These are phyloP conservation scores for Falcunculus frontatus DNA, from an alignment of 2,113 vertebrate genomes.

Conservation along the genomic window DNA sequence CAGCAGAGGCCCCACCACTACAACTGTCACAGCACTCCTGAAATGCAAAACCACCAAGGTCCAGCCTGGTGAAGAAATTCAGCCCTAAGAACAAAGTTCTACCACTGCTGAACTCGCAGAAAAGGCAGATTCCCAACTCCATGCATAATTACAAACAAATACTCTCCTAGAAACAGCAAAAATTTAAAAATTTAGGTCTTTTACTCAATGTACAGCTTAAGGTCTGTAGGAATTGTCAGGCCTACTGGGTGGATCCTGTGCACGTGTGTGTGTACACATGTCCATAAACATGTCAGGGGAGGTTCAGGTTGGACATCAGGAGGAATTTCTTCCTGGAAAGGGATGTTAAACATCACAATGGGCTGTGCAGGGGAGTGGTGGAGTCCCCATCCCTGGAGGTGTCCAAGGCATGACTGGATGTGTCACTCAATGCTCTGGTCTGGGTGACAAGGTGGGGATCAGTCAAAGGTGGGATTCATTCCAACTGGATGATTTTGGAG, in stretches of 20 bases:
- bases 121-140: neutral
- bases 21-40: neutral
- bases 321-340: neutral
- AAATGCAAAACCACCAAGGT: neutral
- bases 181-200: neutral
- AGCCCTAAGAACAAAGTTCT: neutral
- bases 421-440: neutral
- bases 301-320: neutral
- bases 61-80: neutral
- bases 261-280: rapidly evolving
- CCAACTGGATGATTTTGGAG: neutral
- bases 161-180: neutral
- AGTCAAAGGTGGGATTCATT: neutral
- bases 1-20: neutral
- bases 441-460: neutral
- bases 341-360: too few species aligned
- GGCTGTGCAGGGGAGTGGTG: neutral
- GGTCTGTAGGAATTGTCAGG: neutral
- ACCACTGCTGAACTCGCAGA: rapidly evolving
- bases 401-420: neutral
- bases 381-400: neutral
- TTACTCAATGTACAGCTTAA: neutral
- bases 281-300: neutral
- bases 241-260: neutral
- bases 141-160: neutral